A percentile compares a stretch with the other conserved stretches of the same genome.
Evolutionary conservation across 1,140 invertebrate species (phyloP).

Genomic region (Streblospio benedicti): DNA sequence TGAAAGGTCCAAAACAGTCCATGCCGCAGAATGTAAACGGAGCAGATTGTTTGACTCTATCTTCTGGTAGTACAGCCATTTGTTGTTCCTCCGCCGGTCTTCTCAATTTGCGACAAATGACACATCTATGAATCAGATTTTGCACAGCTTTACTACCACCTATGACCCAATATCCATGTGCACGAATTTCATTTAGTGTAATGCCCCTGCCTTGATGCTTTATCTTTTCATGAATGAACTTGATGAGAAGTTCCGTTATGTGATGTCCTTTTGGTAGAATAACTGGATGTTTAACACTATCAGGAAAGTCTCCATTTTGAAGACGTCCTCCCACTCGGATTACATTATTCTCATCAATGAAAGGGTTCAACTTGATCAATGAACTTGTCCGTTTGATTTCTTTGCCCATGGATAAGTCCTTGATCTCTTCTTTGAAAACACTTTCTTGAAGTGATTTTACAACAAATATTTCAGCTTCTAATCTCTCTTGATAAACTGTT

Average conservation of each 20-base stretch:
- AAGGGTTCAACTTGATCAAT: too few species aligned
- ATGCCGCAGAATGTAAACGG: neutral
- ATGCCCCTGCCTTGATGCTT: neutral
- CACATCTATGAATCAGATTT: neutral
- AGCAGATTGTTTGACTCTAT: neutral
- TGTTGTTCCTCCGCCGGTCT: neutral
- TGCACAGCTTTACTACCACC: neutral
- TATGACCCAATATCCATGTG: neutral
- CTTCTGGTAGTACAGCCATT: neutral
- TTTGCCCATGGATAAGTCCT: too few species aligned
- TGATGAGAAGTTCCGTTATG: neutral
- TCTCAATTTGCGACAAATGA: slow-evolving; percentile 4
- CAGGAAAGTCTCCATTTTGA: too few species aligned
- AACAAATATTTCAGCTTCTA: too few species aligned
- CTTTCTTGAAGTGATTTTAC: too few species aligned
- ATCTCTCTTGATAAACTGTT: too few species aligned
- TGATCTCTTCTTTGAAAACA: too few species aligned
- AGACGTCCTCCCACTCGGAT: too few species aligned
- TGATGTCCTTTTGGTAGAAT: slow-evolving; percentile 1
- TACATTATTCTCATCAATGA: too few species aligned
- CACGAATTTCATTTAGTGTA: neutral
- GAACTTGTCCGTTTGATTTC: too few species aligned
- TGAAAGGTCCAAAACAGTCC: neutral
- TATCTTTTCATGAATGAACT: neutral
- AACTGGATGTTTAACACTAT: neutral